Evolutionary conservation across 2,888 invertebrate species (phyloP).

Genomic region (Schrankia costaestrigalis): DNA sequence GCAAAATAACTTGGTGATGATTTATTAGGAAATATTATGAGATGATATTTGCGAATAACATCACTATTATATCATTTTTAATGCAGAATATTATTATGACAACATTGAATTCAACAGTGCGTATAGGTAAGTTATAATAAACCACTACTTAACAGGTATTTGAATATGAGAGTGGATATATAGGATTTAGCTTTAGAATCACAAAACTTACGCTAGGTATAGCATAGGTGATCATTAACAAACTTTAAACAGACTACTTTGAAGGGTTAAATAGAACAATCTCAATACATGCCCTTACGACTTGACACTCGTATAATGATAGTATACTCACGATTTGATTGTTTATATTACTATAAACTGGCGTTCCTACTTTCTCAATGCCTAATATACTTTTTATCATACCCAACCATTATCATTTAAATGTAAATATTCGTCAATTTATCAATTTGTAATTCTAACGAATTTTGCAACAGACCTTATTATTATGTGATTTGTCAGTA

Average conservation of each 20-base stretch:
- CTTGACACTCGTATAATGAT: conserved; percentile 31
- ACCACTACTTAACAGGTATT: conserved; percentile 47
- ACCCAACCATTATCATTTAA: conserved; percentile 35
- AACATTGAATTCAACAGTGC: conserved; percentile 48
- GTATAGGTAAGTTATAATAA: conserved; percentile 34
- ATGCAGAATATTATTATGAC: conserved; percentile 34
- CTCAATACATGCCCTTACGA: conserved; percentile 32
- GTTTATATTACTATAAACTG: conserved; percentile 15
- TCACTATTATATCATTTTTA: conserved; percentile 26
- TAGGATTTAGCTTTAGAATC: conserved; percentile 66
- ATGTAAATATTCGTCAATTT: conserved; percentile 40
- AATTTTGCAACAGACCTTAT: conserved; percentile 67
- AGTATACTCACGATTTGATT: conserved; percentile 17
- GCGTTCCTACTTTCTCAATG: conserved; percentile 25
- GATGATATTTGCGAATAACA: conserved; percentile 16
- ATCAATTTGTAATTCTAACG: conserved; percentile 33
- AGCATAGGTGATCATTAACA: conserved; percentile 51
- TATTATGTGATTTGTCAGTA: conserved; percentile 57
- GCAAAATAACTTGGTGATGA: conserved; percentile 19
- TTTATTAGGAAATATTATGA: conserved; percentile 15
- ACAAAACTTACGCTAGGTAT: conserved; percentile 61
- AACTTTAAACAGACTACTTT: conserved; percentile 56
- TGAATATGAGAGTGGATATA: conserved; percentile 54
- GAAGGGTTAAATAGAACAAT: conserved; percentile 54
- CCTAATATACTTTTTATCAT: conserved; percentile 29